Percentiles rank a stretch among this genome's conserved stretches.
phyloP scores from a whole-genome alignment of 2,888 invertebrate genomes.

The Cephus pulcher region DNA sequence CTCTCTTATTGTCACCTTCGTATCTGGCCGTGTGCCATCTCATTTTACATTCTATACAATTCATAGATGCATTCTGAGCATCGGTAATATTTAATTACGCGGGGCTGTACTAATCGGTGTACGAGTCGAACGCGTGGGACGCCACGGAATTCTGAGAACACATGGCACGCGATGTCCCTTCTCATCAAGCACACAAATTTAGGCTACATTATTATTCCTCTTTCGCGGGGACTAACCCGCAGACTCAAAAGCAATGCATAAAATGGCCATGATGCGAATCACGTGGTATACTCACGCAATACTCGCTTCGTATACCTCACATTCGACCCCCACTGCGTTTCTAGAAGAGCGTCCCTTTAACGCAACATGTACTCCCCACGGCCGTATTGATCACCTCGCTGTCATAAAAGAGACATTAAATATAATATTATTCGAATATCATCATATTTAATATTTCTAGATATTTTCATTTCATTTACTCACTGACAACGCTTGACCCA shows the following conservation, averaged over 20 bases:
- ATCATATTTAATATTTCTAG: background rate
- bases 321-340: background rate
- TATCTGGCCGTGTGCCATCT: background rate
- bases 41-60: background rate
- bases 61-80: background rate
- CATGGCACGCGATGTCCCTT: background rate
- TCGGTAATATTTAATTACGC: background rate
- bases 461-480: constrained; percentile 20
- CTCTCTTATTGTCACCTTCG: background rate
- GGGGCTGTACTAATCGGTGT: background rate
- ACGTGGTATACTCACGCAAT: background rate
- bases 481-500: constrained; percentile 50
- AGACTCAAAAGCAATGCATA: background rate
- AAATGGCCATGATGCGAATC: background rate
- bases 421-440: background rate
- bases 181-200: background rate
- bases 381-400: constrained; percentile 40
- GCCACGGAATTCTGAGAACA: background rate
- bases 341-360: constrained; percentile 24
- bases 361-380: constrained; percentile 42
- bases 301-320: background rate
- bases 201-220: background rate
- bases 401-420: background rate
- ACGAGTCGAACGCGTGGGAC: background rate
- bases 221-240: background rate